Conservation (phyloP, 2,113 vertebrate genomes). For the Tachycineta bicolor region DNA sequence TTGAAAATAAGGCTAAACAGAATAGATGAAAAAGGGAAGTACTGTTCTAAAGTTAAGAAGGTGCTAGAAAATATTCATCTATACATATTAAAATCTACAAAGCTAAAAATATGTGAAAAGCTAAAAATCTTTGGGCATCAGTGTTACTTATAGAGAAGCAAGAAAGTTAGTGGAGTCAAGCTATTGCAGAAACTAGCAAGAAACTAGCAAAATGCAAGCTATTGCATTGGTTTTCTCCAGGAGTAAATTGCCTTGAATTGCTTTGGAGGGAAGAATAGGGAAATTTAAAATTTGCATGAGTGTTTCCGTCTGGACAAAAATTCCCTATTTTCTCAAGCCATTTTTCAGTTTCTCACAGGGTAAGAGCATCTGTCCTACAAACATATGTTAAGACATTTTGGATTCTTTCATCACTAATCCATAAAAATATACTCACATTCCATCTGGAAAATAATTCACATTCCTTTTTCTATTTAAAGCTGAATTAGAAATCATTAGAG, state of each 20-base stretch:
- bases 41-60: neutral
- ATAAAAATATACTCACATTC: neutral
- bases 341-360: neutral
- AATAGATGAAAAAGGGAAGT: neutral
- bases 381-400: neutral
- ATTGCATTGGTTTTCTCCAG: neutral
- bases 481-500: neutral
- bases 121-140: neutral
- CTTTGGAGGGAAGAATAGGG: neutral
- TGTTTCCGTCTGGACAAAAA: neutral
- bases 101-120: neutral
- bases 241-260: neutral
- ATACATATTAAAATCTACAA: neutral
- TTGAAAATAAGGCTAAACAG: neutral
- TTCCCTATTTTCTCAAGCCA: neutral
- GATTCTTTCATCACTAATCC: neutral
- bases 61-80: neutral
- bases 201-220: too few species aligned
- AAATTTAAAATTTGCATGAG: neutral
- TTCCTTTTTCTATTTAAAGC: constrained; percentile 14
- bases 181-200: neutral
- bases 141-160: neutral
- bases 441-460: constrained; percentile 6
- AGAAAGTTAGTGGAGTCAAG: neutral
- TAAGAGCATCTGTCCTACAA: neutral